phyloP scores from a whole-genome alignment of 2,888 invertebrate species.

The Tiliacea aurago region DNA sequence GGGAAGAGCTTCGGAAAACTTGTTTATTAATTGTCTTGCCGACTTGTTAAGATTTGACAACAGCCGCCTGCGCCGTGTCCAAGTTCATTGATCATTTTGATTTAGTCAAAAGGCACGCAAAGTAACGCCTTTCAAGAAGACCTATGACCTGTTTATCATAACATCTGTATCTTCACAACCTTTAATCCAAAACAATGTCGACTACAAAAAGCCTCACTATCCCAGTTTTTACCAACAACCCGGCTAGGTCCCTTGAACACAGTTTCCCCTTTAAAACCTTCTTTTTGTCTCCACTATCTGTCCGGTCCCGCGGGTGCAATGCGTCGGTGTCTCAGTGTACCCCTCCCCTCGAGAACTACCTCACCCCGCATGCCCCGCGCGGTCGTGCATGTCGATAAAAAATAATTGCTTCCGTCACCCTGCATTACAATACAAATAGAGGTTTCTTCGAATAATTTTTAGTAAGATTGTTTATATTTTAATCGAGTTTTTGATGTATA shows the following conservation, averaged over 20 bases:
- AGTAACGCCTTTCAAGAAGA: background rate
- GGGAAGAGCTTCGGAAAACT: no score
- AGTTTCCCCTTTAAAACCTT: constrained; percentile 79
- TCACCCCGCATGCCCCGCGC: constrained; percentile 63
- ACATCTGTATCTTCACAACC: background rate
- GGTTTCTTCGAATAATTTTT: constrained; percentile 68
- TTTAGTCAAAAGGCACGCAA: background rate
- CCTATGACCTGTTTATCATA: no score
- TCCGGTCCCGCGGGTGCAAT: constrained; percentile 87
- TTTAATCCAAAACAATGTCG: constrained; percentile 16
- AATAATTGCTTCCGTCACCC: constrained; percentile 88
- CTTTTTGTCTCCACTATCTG: constrained; percentile 77
- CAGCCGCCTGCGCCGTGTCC: background rate
- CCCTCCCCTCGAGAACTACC: constrained; percentile 55
- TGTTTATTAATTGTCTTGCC: no score
- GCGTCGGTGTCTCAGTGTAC: constrained; percentile 80
- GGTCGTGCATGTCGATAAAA: constrained; percentile 89
- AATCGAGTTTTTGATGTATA: background rate
- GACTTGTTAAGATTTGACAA: background rate
- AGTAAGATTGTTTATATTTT: constrained; percentile 30
- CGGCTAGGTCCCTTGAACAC: constrained; percentile 62
- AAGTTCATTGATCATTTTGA: no score
- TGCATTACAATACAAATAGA: constrained; percentile 80
- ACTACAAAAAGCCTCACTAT: constrained; percentile 26
- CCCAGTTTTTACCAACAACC: constrained; percentile 44